Evolutionary conservation across 2,888 invertebrate genomes (phyloP), one percentile per base, ranked within the genome.

Genomic region (Pterobdella sp.): DNA sequence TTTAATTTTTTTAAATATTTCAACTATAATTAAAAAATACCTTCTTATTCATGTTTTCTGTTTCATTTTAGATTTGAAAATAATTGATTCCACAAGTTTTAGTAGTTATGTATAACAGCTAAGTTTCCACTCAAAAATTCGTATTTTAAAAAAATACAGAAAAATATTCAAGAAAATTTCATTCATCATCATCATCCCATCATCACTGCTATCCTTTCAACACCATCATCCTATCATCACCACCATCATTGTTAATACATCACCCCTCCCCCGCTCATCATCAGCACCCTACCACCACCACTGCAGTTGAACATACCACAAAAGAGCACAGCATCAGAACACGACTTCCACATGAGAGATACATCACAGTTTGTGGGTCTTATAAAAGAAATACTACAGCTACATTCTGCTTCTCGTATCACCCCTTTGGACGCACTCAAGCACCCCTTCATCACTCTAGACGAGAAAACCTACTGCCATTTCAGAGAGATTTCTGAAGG

Each of bases 401-500:
- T 56, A 3, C 60, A 56, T 56, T 22, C n/a, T 4, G 18, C 60
- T 56, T 56, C 10, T n/a, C 60, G 60, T 26, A 22, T 56, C n/a
- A 22, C 4, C 60, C 60, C 60, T 3, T 26, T 56, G n/a, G n/a
- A n/a, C 18, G 60, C 60, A 22, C 60, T 56, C 60, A 22, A 56
- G 26, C 60, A 56, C 60, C 60, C 60, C 60, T 56, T 56, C 60
- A 22, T 56, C 60, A 56, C 60, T 26, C 60, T 56, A 22, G 60
- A 56, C 26, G 10, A 7, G 60, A 42, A n/a, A n/a, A n/a, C n/a
- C n/a, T n/a, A n/a, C n/a, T n/a, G n/a, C n/a, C n/a, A n/a, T n/a
- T n/a, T n/a, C n/a, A n/a, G n/a, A n/a, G n/a, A n/a, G n/a, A n/a
- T n/a, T n/a, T n/a, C n/a, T n/a, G n/a, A n/a, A n/a, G n/a, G n/a